A percentile compares a stretch with the other conserved stretches of the same genome.
These are phyloP conservation scores for Drosophila tanythrix DNA, from an alignment of 2,888 invertebrate species.

Conservation along the genomic window DNA sequence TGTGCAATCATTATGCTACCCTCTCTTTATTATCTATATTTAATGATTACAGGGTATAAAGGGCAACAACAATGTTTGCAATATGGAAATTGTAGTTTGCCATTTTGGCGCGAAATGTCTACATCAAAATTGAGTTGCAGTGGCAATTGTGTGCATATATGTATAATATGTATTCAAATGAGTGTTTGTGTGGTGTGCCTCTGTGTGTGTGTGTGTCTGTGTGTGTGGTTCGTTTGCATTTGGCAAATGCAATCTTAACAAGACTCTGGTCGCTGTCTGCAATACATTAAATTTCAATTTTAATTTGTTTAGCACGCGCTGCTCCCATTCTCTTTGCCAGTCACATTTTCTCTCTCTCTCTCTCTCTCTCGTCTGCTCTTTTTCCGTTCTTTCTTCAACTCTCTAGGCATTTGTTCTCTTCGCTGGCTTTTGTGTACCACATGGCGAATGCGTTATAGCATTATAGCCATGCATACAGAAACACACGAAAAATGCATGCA, in stretches of 20 bases:
- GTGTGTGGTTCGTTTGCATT: conserved; percentile 55
- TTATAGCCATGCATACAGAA: conserved; percentile 22
- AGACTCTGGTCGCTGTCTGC: conserved; percentile 50
- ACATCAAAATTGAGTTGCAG: conserved; percentile 64
- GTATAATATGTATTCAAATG: neutral
- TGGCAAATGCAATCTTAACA: conserved; percentile 72
- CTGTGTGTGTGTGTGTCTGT: neutral
- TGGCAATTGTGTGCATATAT: conserved; percentile 6
- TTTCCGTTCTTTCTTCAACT: neutral
- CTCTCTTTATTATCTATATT: neutral
- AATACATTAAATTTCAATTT: conserved; percentile 78
- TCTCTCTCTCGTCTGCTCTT: neutral
- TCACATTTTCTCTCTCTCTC: neutral
- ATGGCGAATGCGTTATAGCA: conserved; percentile 72
- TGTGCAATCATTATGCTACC: neutral
- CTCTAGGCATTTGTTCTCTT: conserved; percentile 10
- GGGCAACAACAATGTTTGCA: conserved; percentile 39
- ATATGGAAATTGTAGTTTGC: conserved; percentile 72
- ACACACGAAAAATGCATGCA: conserved; percentile 44
- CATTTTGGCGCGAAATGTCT: conserved; percentile 73
- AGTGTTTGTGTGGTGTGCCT: neutral
- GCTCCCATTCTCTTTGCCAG: conserved; percentile 13
- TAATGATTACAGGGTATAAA: neutral
- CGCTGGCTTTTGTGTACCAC: conserved; percentile 47
- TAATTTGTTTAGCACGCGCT: conserved; percentile 70